Conservation (phyloP, 2,113 vertebrate genomes). For the Zapornia atra region DNA sequence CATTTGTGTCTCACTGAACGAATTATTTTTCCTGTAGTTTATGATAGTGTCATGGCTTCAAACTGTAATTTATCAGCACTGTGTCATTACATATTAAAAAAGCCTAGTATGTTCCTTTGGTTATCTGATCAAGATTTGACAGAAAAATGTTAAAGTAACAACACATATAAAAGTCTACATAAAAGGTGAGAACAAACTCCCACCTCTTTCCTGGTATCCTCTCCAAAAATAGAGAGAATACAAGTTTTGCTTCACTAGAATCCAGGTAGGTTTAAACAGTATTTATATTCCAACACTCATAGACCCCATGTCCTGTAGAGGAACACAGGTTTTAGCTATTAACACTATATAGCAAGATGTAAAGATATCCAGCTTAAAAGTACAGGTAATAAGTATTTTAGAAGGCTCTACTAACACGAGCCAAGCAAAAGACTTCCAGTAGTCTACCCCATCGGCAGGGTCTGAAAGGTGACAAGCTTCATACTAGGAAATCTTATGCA, state of each 20-base stretch:
- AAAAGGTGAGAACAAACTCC: background rate
- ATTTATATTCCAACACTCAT: background rate
- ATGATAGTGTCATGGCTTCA: background rate
- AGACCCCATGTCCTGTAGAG: background rate
- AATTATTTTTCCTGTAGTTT: background rate
- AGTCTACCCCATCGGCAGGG: background rate
- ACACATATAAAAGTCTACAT: background rate
- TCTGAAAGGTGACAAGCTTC: background rate
- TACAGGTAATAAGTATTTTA: background rate
- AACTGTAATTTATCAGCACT: background rate
- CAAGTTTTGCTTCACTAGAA: background rate
- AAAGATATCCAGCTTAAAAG: background rate
- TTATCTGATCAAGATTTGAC: background rate
- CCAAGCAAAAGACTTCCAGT: background rate
- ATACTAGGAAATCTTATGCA: accelerated
- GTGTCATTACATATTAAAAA: background rate
- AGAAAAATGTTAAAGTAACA: background rate
- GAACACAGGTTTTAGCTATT: background rate
- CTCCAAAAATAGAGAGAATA: background rate
- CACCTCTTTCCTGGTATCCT: background rate
- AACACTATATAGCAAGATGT: background rate
- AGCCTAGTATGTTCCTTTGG: too few relatives aligned
- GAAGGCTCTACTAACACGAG: background rate
- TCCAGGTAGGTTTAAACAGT: background rate
- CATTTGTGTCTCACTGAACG: background rate